Percentiles rank a stretch among this genome's conserved stretches.
Conservation (phyloP, 1,140 invertebrate species). For the Drosophila bocqueti region DNA sequence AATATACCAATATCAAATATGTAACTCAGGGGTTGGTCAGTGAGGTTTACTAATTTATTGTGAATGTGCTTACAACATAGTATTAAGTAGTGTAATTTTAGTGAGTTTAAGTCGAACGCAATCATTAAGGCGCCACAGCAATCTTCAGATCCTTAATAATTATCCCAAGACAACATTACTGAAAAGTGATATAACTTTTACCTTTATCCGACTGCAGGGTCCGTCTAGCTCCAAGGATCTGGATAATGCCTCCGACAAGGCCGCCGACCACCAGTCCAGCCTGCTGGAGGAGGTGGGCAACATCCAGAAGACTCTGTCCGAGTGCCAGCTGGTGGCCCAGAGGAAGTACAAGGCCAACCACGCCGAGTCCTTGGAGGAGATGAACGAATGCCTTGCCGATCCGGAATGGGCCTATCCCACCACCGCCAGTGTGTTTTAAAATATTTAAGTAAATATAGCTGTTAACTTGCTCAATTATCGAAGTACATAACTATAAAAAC, state of each 20-base stretch:
- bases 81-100: no score
- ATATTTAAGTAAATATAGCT: neutral
- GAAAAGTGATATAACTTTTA: neutral
- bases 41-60: no score
- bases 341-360: constrained; percentile 13
- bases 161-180: no score
- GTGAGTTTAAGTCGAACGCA: no score
- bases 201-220: neutral
- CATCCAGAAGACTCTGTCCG: neutral
- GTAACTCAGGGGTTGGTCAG: neutral
- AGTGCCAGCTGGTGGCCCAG: neutral
- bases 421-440: neutral
- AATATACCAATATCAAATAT: neutral
- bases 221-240: neutral
- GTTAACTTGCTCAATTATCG: neutral
- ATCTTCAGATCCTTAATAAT: no score
- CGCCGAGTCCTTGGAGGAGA: neutral
- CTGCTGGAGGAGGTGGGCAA: neutral
- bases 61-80: no score
- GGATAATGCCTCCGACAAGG: constrained; percentile 3
- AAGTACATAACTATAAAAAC: neutral
- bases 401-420: constrained; percentile 15
- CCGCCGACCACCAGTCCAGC: neutral
- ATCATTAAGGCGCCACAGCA: no score
- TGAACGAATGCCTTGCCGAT: neutral